Base-by-base conservation (phyloP, 2,113 vertebrate species). In the Leptobrachium ailaonicum region DNA sequence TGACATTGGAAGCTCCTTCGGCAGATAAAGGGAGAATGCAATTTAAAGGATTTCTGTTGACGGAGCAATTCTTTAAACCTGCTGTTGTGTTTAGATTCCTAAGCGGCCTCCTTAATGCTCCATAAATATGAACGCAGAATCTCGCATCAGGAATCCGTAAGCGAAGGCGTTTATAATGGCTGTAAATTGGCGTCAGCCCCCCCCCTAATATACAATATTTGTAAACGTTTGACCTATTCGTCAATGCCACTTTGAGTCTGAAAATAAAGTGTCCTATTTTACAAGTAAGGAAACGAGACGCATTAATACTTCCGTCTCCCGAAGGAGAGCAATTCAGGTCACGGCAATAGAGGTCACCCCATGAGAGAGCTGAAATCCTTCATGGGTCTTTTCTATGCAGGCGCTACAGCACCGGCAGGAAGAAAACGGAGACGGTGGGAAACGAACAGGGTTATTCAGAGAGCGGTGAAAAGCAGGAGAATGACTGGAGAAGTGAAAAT, bases 161-260 rank as follows among this genome's bases (percentile, higher is more conserved):
- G 41, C 54, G 20, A 14, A 69, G 64, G 64, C 64, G 62, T 81
- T 69, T 67, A 60, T 62, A 69, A 75, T 75, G 53, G 50, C 14
- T 62, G 42, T 47, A 68, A 60, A 80, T 14, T 40, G 13, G 40
- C 44, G 66, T 32, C 20, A 32, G 20, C 20, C 20, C 20, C 43
- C 2, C 60, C 6, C 45, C 53, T 68, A 69, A 45, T 40, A 75
- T 77, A 69, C 1, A 62, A n/a, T 56, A 32, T 56, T 80, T 41
- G 62, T 8, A 8, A 50, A n/a, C 40, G 11, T 58, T 73, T 80
- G 77, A 73, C 50, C 9, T 54, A 66, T 9, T 64, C 41, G 71
- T 73, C 53, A 68, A 12, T 74, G 50, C 10, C 20, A 40, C 11
- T 11, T 10, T 11, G 32, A 54, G 50, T 2, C 20, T 20, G 70